These are phyloP conservation scores for Tolmerus cingulatus DNA, from an alignment of 2,888 invertebrate species.

Conservation along the genomic window DNA sequence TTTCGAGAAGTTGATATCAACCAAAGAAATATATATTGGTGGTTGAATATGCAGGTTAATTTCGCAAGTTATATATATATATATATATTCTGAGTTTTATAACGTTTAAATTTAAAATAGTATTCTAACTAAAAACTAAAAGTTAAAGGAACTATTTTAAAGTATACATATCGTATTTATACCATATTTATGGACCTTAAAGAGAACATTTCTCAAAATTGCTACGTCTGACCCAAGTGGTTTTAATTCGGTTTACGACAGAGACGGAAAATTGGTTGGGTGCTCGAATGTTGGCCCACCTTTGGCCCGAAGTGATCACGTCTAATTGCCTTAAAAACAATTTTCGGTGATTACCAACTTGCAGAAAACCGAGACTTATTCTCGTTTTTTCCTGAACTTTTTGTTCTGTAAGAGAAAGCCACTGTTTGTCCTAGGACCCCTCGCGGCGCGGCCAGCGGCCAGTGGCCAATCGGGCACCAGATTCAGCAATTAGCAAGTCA, in stretches of 20 bases:
- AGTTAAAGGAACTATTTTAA: too few species aligned
- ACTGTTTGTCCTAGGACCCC: slow-evolving; percentile 10
- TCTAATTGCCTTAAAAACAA: background rate
- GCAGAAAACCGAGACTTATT: background rate
- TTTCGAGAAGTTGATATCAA: too few species aligned
- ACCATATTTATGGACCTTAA: too few species aligned
- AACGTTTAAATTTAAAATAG: too few species aligned
- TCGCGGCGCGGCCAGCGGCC: background rate
- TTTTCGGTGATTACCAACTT: background rate
- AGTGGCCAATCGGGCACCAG: background rate
- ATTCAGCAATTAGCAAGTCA: slow-evolving; percentile 25
- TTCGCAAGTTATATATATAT: too few species aligned
- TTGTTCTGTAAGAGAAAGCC: slow-evolving; percentile 15
- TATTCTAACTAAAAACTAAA: too few species aligned
- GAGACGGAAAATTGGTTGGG: background rate
- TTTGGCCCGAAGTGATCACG: background rate
- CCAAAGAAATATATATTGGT: too few species aligned
- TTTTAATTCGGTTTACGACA: background rate
- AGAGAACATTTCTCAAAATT: too few species aligned
- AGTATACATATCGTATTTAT: too few species aligned
- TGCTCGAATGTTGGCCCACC: background rate
- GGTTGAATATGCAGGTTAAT: too few species aligned
- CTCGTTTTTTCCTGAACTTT: background rate
- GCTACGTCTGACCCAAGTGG: too few species aligned
- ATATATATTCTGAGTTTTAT: too few species aligned